Base-by-base conservation (phyloP, 92 coral and sea anemone species). In the Epizoanthus scotinus region DNA sequence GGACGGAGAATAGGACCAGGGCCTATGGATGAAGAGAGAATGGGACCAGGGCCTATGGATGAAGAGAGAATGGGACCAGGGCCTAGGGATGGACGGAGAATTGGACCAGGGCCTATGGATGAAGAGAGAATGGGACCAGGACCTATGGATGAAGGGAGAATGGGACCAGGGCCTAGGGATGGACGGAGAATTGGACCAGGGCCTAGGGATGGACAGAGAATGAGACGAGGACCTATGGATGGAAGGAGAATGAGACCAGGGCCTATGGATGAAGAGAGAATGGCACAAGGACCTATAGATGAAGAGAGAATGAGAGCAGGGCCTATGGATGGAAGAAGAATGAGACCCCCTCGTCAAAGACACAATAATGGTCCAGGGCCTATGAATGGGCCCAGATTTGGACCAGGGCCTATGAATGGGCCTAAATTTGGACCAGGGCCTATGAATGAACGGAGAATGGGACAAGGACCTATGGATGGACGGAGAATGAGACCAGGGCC, bases 1-100 rank as follows among this genome's bases (percentile, higher is more conserved):
- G 64, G 63, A 29, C 50, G 3, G 20, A 36, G 79, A 56, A 31
- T 19, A 12, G 79, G 79, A 31, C 54, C 67, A n/a, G 25, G 79
- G 42, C 79, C 7, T 10, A 19, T 73, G 67, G 60, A 29, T 29
- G 65, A 20, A 6, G 25, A 2, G 36, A 56, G 64, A 55, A 24
- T 49, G 40, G 67, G 67, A 9, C 36, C 67, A 63, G 40, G 67
- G n/a, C 67, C 12, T 63, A 61, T 61, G 66, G 1, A 6, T n/a
- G 66, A 18, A 6, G 5, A 2, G 14, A 25, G 66, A 61, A 34
- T 34, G 40, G 40, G 40, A 34, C 5, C 40, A 0, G 31, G 47
- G 1, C 28, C 8, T 57, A 34, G 19, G 79, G 67, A 73, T 20
- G 64, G 67, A 29, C 55, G 3, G 20, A 36, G 79, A 56, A 31